Base-by-base conservation (phyloP, 2,113 vertebrate genomes). In the Speoplatyrhinus poulsoni region DNA sequence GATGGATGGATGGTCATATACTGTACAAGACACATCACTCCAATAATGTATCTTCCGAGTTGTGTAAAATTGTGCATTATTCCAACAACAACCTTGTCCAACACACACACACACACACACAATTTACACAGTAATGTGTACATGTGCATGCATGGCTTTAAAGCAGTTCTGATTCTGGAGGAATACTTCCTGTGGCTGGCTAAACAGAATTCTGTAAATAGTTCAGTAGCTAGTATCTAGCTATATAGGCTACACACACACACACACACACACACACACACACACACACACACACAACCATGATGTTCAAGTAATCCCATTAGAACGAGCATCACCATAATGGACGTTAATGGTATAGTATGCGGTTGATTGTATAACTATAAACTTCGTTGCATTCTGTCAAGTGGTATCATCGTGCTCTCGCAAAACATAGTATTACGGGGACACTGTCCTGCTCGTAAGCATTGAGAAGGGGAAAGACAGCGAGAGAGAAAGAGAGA, bases 271-370 rank as follows among this genome's bases (percentile, higher is more conserved):
- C 50, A 52, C 50, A 52, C 8, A 53, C 53, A 55, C 12, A 54
- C 11, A 15, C 53, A 1, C 53, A 52, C 48, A 50, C 48, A 33
- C 6, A 3, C 62, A 12, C 26, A 10, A 4, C 16, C 19, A 50
- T 41, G 0, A 41, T 41, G 36, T 5, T 41, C 36, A 41, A 65
- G 26, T 26, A 26, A 26, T 62, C 54, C 67, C 47, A 62, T 46
- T 17, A 59, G 3, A 26, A 26, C 26, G 61, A 49, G 59, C 63
- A 36, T 48, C 52, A 33, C 54, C 36, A 26, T 66, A 83, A 84
- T 50, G 70, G 63, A 57, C 46, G 59, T 62, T 83, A 81, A 83
- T 74, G 80, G 84, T 81, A 86, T 62, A 71, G 73, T 52, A 5
- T 41, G 36, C 36, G 7, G 13, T 10, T 12, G 49, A 52, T 52